Evolutionary conservation across 2,797 vertebrate genomes (phyloP), one percentile per base, ranked within the genome.

Genomic region (Acipenser transmontanus): DNA sequence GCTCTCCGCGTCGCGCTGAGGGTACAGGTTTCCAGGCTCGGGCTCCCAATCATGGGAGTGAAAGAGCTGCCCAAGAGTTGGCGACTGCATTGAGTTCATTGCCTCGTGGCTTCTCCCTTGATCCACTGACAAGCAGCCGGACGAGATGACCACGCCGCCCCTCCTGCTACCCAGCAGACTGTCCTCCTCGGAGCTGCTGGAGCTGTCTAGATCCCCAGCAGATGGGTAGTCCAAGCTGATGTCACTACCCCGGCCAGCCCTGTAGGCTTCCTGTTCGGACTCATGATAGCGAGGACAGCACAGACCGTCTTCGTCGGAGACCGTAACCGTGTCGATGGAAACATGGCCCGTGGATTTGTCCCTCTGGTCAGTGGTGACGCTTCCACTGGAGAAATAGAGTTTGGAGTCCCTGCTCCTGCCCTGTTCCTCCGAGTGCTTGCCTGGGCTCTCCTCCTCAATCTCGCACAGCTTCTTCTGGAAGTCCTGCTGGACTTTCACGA

Each of bases 271-370:
- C 0, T 34, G 34, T 34, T 59, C 63, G 3, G 34, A 34, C 70
- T 70, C 72, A 63, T 48, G 1, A 71, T 77, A 47, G 76, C 76
- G 34, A 66, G 81, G 74, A 59, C 68, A 34, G 6, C 76, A 78
- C 0, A 67, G 59, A 0, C 70, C 77, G 48, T 83, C 88, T 47
- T 87, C 88, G 4, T 84, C 91, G 0, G 77, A 87, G 69, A 97
- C 88, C 0, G 81, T 94, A 6, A 98, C 96, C 0, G 92, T 94
- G 52, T 91, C 85, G n/a, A 98, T 93, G 69, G 94, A 96, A 62
- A 95, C 74, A 59, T 86, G 86, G 8, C 92, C 91, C 0, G 87
- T 84, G 0, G 88, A 91, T 68, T 73, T 82, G 8, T 88, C 76
- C 2, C 69, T 75, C 47, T 76, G 77, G 0, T 79, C 72, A 1